Evolutionary conservation across 1,140 invertebrate species (phyloP), one percentile per base, ranked within the genome.

Genomic region (Pararge aegeria): DNA sequence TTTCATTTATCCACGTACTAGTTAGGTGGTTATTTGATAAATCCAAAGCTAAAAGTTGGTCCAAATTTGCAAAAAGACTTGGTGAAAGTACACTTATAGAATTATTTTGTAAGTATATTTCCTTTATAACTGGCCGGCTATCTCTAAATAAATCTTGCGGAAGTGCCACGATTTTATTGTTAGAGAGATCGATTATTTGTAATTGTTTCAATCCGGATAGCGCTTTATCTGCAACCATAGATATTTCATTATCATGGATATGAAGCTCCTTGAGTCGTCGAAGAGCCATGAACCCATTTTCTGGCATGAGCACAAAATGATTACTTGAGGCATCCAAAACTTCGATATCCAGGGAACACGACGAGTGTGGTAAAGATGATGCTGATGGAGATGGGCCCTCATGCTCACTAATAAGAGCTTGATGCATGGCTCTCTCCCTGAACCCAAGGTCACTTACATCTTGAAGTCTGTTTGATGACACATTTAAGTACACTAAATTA

Each of bases 21-120:
- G 95, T 95, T 20, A 99, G 90, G 78, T 95, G 93, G 90, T 99
- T 99, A 70, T 93, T 93, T 15, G 96, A 97, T 68, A 98, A 90
- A 83, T 98, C 96, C 44, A 99, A 87, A 0, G 95, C 93, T 70
- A 96, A 92, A 55, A 99, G 91, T 76, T 97, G 95, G 69, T 96
- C 94, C 73, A 98, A 92, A 74, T 96, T 95, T 5, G 94, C 92
- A 73, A 98, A 96, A 9, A 97, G 90, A 57, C 94, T 94, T 0
- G 95, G 94, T 52, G 95, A 94, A 37, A 97, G 87, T 6, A 94
- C 94, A 75, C 93, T 94, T 46, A 97, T 96, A 44, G 94, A 96
- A 91, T 97, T 98, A 84, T 97, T 97, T 80, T 96, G 94, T 69
- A 97, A 83, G 79, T 96, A 94, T 64, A 98, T 93, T 90, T 97